These are phyloP conservation scores for Butorides virescens DNA, from an alignment of 2,113 vertebrate genomes.

Conservation along the genomic window DNA sequence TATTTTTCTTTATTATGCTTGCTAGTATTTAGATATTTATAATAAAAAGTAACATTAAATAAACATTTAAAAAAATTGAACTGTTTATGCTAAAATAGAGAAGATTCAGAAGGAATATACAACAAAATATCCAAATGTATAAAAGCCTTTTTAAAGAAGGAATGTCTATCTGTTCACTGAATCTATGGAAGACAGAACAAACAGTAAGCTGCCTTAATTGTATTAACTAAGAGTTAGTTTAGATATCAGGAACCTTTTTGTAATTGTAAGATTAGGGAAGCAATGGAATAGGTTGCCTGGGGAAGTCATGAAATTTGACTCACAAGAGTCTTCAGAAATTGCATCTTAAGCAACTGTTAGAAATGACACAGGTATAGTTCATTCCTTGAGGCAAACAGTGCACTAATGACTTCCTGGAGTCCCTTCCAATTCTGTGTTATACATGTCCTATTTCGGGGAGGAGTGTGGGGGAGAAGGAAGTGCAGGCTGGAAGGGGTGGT, in stretches of 20 bases:
- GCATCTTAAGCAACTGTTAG: neutral
- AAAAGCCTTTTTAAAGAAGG: neutral
- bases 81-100: neutral
- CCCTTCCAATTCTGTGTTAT: neutral
- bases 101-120: neutral
- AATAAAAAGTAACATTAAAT: neutral
- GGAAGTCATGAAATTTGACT: neutral
- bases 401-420: neutral
- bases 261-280: neutral
- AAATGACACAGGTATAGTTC: neutral
- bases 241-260: neutral
- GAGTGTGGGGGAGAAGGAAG: rapidly evolving
- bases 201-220: neutral
- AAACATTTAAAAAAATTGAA: neutral
- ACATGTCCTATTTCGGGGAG: neutral
- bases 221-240: neutral
- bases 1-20: neutral
- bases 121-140: neutral
- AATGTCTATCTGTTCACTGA: neutral
- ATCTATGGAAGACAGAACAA: neutral
- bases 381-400: neutral
- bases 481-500: neutral
- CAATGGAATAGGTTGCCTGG: neutral
- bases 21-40: neutral
- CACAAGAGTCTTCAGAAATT: neutral